Conservation (phyloP, 2,888 invertebrate genomes). For the Andrena fulva region DNA sequence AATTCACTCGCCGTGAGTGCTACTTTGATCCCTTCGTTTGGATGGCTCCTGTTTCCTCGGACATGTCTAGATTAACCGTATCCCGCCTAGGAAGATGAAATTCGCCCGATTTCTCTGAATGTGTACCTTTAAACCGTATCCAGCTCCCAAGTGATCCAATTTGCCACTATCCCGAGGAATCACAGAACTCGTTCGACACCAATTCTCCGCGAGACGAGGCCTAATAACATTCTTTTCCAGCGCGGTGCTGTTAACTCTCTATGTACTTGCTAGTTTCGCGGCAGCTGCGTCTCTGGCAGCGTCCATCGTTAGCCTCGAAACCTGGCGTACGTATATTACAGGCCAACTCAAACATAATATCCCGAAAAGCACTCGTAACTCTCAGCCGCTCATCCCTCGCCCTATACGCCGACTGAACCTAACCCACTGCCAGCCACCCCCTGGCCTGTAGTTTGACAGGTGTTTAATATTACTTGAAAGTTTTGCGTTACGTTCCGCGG, state of each 20-base stretch:
- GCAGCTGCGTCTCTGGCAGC: conserved; percentile 2
- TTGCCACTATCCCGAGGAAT: background rate
- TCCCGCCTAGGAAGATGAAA: too few relatives aligned
- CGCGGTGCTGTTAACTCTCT: conserved; percentile 36
- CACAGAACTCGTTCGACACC: background rate
- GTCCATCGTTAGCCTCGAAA: conserved; percentile 45
- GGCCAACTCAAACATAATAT: conserved; percentile 84
- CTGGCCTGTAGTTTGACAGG: conserved; percentile 78
- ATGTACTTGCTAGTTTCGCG: background rate
- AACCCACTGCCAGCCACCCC: conserved; percentile 65
- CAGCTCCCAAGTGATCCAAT: too few relatives aligned
- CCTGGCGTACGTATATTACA: conserved; percentile 78
- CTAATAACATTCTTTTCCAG: background rate
- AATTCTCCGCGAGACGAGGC: background rate
- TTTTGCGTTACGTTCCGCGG: conserved; percentile 58
- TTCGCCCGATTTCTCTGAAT: too few relatives aligned
- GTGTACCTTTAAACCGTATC: too few relatives aligned
- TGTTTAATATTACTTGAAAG: conserved; percentile 80
- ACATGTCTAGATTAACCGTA: too few relatives aligned
- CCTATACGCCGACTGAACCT: conserved; percentile 17
- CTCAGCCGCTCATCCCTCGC: conserved; percentile 51
- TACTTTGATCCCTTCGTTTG: too few relatives aligned
- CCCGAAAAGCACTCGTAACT: conserved; percentile 82
- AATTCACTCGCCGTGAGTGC: too few relatives aligned
- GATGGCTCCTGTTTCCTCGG: too few relatives aligned